Evolutionary conservation across 53 echinoderm and acorn worm genomes (phyloP).

Genomic region (Henricia sp.): DNA sequence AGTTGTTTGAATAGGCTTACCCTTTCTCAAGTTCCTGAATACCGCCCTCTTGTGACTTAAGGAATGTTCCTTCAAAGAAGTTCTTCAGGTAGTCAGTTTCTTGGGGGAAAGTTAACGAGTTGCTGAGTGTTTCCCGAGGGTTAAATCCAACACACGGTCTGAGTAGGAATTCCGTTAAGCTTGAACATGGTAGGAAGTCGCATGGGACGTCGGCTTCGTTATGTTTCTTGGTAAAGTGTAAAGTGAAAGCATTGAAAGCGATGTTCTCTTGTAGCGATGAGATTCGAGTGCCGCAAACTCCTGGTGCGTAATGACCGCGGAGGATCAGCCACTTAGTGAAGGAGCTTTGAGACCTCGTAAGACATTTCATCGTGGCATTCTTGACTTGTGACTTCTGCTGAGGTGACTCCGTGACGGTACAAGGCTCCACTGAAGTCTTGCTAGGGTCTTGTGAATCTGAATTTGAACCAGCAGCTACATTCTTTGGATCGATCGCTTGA

Average conservation of each 20-base stretch:
- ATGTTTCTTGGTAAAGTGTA: background rate
- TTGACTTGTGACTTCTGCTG: background rate
- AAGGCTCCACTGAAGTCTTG: no score
- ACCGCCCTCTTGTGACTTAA: background rate
- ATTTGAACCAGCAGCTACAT: no score
- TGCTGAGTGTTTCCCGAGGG: background rate
- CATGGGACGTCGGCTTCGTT: background rate
- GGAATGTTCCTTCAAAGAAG: background rate
- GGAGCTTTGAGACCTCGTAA: conserved; percentile 30
- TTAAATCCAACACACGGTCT: conserved; percentile 15
- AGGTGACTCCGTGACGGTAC: background rate
- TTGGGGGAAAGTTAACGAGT: background rate
- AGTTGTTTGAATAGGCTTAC: no score
- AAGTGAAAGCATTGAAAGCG: conserved; percentile 46
- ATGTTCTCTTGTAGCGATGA: conserved; percentile 58
- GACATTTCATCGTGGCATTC: conserved; percentile 32
- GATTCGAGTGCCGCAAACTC: conserved; percentile 3
- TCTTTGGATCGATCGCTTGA: no score
- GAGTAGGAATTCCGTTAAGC: conserved; percentile 24
- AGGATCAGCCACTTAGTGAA: conserved; percentile 50
- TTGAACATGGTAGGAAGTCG: background rate
- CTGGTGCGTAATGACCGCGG: conserved; percentile 57
- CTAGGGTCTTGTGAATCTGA: no score
- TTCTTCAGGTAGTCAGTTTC: conserved; percentile 21
- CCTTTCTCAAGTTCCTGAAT: conserved; percentile 19